phyloP scores from a whole-genome alignment of 2,113 vertebrate species.

The Hypocryptadius cinnamomeus region DNA sequence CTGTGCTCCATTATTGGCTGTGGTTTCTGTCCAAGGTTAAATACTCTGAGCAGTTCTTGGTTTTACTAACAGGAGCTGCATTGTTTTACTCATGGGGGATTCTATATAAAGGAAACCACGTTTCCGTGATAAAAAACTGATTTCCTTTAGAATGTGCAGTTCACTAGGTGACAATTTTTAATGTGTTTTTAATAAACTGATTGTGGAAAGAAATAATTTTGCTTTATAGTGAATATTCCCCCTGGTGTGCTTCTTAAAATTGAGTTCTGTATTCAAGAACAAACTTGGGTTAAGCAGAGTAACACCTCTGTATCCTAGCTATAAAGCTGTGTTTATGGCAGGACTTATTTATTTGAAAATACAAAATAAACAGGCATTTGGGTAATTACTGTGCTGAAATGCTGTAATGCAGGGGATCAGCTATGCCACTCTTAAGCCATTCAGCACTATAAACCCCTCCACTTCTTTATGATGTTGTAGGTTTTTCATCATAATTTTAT shows the following conservation, averaged over 20 bases:
- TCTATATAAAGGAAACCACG: slow-evolving; percentile 18
- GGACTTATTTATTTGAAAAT: not conserved
- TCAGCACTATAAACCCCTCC: not conserved
- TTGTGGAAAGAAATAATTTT: slow-evolving; percentile 32
- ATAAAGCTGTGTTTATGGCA: not conserved
- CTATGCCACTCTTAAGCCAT: not conserved
- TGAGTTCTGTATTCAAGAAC: not conserved
- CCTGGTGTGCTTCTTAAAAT: not conserved
- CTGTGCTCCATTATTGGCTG: not conserved
- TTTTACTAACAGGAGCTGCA: slow-evolving; percentile 29
- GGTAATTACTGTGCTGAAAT: not conserved
- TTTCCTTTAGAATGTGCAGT: slow-evolving; percentile 39
- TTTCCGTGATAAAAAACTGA: slow-evolving; percentile 32
- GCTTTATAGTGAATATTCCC: slow-evolving; percentile 24
- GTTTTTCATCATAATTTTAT: not conserved
- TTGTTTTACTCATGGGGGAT: slow-evolving; percentile 16
- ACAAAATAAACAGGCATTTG: not conserved
- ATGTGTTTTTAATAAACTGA: slow-evolving; percentile 20
- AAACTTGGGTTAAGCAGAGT: not conserved
- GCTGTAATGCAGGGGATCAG: not conserved
- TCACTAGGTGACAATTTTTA: slow-evolving; percentile 42
- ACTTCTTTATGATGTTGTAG: not conserved
- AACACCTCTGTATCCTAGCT: not conserved
- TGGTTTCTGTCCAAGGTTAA: slow-evolving; percentile 10
- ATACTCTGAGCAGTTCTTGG: not conserved